Evolutionary conservation across 1,140 invertebrate species (phyloP).

Genomic region (Pseudoatta argentina): DNA sequence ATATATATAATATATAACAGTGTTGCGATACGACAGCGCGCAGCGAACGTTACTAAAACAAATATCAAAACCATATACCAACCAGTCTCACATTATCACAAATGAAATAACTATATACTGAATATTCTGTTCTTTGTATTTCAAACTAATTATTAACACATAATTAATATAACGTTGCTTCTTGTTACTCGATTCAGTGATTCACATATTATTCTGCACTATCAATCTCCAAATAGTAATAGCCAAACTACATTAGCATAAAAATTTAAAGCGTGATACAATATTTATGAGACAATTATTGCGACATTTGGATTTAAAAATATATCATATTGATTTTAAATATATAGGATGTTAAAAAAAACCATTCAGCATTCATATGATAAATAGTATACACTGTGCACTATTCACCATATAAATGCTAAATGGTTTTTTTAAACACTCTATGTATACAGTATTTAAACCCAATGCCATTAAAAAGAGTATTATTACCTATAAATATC

Average conservation of each 20-base stretch:
- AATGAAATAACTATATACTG: not conserved
- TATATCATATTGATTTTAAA: no score
- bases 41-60: not conserved
- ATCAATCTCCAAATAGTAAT: not conserved
- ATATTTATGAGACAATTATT: not conserved
- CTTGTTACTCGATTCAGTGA: not conserved
- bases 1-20: no score
- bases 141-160: not conserved
- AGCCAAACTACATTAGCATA: not conserved
- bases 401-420: no score
- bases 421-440: no score
- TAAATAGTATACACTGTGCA: no score
- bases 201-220: not conserved
- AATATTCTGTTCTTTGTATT: not conserved
- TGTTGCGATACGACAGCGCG: no score
- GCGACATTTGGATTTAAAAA: no score
- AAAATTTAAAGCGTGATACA: not conserved
- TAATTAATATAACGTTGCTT: not conserved
- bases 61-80: not conserved
- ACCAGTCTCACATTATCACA: not conserved
- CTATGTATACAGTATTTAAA: not conserved
- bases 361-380: no score
- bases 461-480: not conserved
- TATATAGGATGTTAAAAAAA: no score
- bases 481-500: not conserved